Evolutionary conservation across 2,888 invertebrate species (phyloP).

Genomic region (Chrysotoxum bicinctum): DNA sequence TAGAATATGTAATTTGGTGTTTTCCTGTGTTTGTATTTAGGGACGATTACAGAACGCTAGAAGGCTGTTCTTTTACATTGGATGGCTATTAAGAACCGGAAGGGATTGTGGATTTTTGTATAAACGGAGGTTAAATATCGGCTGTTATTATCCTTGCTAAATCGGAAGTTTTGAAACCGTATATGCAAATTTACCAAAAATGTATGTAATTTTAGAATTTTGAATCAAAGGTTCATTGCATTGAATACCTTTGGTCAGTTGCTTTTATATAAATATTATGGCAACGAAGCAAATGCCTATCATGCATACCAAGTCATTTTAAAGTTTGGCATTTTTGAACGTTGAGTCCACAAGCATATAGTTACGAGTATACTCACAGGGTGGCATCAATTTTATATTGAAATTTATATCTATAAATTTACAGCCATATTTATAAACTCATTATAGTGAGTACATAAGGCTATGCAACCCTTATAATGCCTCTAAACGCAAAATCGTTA

Average conservation of each 20-base stretch:
- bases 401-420: too few species aligned
- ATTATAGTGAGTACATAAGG: too few species aligned
- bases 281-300: background rate
- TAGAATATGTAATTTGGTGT: slow-evolving; percentile 58
- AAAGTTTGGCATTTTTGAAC: too few species aligned
- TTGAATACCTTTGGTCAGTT: slow-evolving; percentile 17
- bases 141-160: slow-evolving; percentile 43
- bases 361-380: too few species aligned
- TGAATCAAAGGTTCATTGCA: slow-evolving; percentile 9
- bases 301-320: too few species aligned
- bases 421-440: too few species aligned
- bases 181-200: slow-evolving; percentile 49
- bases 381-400: too few species aligned
- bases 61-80: slow-evolving; percentile 9
- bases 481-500: too few species aligned
- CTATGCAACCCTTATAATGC: too few species aligned
- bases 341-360: too few species aligned
- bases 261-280: background rate
- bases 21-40: slow-evolving; percentile 59
- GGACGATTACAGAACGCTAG: slow-evolving; percentile 12
- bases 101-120: slow-evolving; percentile 65
- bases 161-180: slow-evolving; percentile 14
- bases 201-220: slow-evolving; percentile 35
- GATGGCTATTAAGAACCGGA: slow-evolving; percentile 58
- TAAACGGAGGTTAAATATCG: slow-evolving; percentile 59